These are phyloP conservation scores for Cheilosia variabilis DNA, from an alignment of 2,888 invertebrate species.

Conservation along the genomic window DNA sequence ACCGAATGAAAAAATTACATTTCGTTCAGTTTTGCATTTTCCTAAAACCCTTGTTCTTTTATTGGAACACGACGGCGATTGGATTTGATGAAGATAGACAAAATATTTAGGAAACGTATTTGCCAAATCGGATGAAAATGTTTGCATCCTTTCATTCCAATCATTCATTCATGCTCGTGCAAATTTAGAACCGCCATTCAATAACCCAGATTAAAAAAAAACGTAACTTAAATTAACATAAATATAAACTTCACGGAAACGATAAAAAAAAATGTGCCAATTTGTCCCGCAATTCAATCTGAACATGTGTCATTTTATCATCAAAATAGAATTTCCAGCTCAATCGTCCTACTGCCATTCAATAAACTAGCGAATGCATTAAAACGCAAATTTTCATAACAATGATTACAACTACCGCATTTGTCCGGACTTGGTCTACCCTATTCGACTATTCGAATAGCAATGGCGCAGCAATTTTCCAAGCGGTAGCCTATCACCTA, in stretches of 20 bases:
- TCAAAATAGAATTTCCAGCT: constrained; percentile 20
- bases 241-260: constrained; percentile 12
- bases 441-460: neutral
- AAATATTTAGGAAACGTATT: too few species aligned
- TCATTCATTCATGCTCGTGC: neutral
- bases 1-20: too few species aligned
- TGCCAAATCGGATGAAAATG: too few species aligned
- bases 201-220: neutral
- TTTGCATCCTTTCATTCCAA: too few species aligned
- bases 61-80: too few species aligned
- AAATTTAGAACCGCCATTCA: neutral
- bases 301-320: constrained; percentile 3
- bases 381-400: constrained; percentile 44
- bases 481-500: neutral
- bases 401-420: constrained; percentile 20
- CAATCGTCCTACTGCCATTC: constrained; percentile 5
- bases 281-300: constrained; percentile 20
- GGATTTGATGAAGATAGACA: too few species aligned
- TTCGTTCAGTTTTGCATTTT: too few species aligned
- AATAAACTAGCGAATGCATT: constrained; percentile 24
- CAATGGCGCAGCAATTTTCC: constrained; percentile 7
- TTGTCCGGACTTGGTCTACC: constrained; percentile 39
- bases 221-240: neutral
- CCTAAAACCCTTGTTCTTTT: too few species aligned
- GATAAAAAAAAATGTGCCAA: constrained; percentile 26